phyloP scores from a whole-genome alignment of 1,140 invertebrate species.

The Trichomalopsis sarcophagae region DNA sequence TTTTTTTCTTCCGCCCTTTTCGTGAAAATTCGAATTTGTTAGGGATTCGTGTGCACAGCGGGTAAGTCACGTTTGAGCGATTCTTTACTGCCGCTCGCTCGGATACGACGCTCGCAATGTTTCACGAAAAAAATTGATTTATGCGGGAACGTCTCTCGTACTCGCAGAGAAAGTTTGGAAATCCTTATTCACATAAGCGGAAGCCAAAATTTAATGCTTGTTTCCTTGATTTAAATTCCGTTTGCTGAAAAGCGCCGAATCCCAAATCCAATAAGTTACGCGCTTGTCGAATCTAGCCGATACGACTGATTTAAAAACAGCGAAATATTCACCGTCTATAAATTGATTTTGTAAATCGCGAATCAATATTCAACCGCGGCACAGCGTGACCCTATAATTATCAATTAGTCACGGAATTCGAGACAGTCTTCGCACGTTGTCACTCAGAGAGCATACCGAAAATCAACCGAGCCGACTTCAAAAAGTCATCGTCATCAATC shows the following conservation, averaged over 20 bases:
- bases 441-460: no score
- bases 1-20: constrained; percentile 15
- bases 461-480: background rate
- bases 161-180: background rate
- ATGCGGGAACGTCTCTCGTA: background rate
- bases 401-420: background rate
- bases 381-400: background rate
- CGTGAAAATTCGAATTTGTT: constrained; percentile 27
- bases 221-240: background rate
- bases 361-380: no score
- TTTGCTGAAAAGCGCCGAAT: background rate
- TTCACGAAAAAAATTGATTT: background rate
- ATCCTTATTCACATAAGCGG: background rate
- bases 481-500: background rate
- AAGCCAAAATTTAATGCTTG: background rate
- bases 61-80: background rate
- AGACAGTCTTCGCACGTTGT: no score
- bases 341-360: no score
- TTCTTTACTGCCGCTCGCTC: background rate
- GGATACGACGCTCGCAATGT: background rate
- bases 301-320: no score
- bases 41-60: background rate
- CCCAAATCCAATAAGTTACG: background rate
- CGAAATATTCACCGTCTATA: no score
- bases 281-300: background rate